Evolutionary conservation across 2,113 vertebrate genomes (phyloP).

Genomic region (Brachyhypopomus occidentalis): DNA sequence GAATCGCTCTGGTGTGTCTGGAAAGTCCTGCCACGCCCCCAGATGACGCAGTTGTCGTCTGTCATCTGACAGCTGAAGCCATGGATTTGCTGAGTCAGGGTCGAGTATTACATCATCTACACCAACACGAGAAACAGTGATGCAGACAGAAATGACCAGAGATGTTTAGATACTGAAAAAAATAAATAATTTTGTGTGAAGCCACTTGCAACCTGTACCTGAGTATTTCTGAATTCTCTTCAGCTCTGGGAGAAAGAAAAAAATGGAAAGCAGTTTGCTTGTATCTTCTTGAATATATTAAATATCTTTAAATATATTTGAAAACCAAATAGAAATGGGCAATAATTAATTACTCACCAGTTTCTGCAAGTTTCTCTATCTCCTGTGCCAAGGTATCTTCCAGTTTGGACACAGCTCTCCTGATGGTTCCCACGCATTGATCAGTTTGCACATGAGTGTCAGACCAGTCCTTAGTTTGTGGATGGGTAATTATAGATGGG

Average conservation of each 20-base stretch:
- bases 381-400: slow-evolving; percentile 62
- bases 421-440: slow-evolving; percentile 67
- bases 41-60: slow-evolving; percentile 73
- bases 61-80: slow-evolving; percentile 78
- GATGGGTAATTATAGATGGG: slow-evolving; percentile 65
- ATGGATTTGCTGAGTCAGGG: slow-evolving; percentile 74
- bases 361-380: slow-evolving; percentile 66
- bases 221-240: slow-evolving; percentile 71
- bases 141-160: neutral
- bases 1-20: slow-evolving; percentile 68
- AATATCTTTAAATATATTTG: too few relatives aligned
- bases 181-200: too few relatives aligned
- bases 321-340: too few relatives aligned
- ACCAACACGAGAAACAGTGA: neutral
- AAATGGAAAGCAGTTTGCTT: neutral
- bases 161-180: neutral
- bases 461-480: slow-evolving; percentile 74
- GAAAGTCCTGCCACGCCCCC: slow-evolving; percentile 76
- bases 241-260: slow-evolving; percentile 65
- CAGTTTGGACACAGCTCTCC: slow-evolving; percentile 69
- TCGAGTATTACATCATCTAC: slow-evolving; percentile 74
- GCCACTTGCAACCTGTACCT: slow-evolving; percentile 61
- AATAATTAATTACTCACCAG: slow-evolving; percentile 58
- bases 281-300: too few relatives aligned
- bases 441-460: slow-evolving; percentile 70